These are phyloP conservation scores for Chloromyia formosa DNA, from an alignment of 2,888 invertebrate genomes.

Conservation along the genomic window DNA sequence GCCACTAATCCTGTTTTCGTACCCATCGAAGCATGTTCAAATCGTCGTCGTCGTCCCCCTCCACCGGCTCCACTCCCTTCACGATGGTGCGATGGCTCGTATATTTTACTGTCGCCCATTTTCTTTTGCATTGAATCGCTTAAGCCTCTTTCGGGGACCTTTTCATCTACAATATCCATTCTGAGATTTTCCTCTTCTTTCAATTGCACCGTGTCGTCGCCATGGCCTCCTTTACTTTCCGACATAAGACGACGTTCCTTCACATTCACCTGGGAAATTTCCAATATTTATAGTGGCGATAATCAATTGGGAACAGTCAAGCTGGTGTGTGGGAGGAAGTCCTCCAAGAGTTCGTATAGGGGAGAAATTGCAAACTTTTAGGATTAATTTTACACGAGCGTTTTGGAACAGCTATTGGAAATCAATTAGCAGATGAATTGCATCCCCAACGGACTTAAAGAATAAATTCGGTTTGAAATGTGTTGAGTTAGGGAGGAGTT, in stretches of 20 bases:
- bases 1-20: no score
- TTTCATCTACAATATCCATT: background rate
- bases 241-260: background rate
- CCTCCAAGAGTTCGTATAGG: no score
- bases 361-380: no score
- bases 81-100: background rate
- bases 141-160: background rate
- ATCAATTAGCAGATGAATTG: no score
- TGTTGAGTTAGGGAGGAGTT: no score
- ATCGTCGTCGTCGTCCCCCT: background rate
- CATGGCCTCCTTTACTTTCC: background rate
- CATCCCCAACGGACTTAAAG: no score
- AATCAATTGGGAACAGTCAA: no score
- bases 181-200: slow-evolving; percentile 23
- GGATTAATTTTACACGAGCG: no score
- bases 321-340: no score
- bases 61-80: background rate
- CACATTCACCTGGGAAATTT: background rate
- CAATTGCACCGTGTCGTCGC: slow-evolving; percentile 2
- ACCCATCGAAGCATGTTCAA: no score
- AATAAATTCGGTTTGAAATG: no score
- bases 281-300: slow-evolving; percentile 7
- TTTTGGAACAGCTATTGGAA: no score
- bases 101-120: background rate
- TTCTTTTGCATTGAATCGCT: background rate